Evolutionary conservation across 2,888 invertebrate genomes (phyloP).

Genomic region (Cosmia pyralina): DNA sequence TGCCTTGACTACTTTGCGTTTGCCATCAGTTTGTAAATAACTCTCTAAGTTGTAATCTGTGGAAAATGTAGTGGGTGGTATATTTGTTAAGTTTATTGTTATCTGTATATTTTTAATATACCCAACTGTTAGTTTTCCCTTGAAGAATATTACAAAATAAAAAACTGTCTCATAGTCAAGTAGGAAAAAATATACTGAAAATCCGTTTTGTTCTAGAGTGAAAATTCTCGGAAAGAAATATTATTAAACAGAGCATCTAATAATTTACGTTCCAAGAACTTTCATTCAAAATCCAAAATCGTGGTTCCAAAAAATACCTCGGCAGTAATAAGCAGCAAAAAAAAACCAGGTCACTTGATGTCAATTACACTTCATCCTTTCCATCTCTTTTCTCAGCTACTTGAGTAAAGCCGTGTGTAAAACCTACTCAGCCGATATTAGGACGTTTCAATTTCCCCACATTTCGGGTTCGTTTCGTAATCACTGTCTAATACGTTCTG

Average conservation of each 20-base stretch:
- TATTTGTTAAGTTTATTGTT: no score
- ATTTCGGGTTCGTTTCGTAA: slow-evolving; percentile 48
- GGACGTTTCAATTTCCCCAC: slow-evolving; percentile 48
- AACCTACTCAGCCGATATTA: slow-evolving; percentile 53
- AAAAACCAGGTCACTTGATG: slow-evolving; percentile 32
- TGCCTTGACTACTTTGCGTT: no score
- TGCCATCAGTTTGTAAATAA: not conserved
- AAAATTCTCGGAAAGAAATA: not conserved
- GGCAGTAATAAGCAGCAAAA: not conserved
- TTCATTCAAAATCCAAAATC: not conserved
- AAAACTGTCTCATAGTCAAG: not conserved
- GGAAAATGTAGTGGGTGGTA: no score
- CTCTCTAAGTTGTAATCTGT: not conserved
- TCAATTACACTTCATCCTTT: slow-evolving; percentile 30
- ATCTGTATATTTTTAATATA: not conserved
- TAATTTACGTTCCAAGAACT: not conserved
- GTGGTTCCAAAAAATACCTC: not conserved
- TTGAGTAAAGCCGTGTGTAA: slow-evolving; percentile 49
- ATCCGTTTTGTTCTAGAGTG: not conserved
- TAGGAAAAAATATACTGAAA: not conserved
- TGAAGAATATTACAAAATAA: not conserved
- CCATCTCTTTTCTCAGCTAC: slow-evolving; percentile 7
- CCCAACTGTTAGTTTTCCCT: not conserved
- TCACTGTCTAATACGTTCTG: slow-evolving; percentile 53
- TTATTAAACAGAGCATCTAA: not conserved